These are phyloP conservation scores for Crocodylus rhombifer DNA, from an alignment of 2,797 vertebrate genomes.

Conservation along the genomic window DNA sequence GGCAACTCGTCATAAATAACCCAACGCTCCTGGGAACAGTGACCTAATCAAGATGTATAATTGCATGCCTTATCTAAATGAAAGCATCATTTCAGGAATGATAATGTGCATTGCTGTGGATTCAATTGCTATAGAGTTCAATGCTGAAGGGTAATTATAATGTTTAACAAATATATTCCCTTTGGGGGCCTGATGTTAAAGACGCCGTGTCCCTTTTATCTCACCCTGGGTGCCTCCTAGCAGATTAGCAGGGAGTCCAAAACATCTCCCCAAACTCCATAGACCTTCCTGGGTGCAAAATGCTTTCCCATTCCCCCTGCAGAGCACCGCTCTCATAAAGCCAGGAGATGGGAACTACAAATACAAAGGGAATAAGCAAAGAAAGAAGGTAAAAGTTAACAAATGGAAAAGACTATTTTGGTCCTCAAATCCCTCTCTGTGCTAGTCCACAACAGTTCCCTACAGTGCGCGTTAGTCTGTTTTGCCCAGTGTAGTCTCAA, in stretches of 20 bases:
- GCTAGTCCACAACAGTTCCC: background rate
- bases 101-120: slow-evolving; percentile 80
- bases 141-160: slow-evolving; percentile 85
- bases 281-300: background rate
- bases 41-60: slow-evolving; percentile 87
- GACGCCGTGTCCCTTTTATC: slow-evolving; percentile 67
- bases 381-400: background rate
- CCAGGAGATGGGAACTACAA: background rate
- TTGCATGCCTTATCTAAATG: slow-evolving; percentile 85
- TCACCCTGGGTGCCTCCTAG: background rate
- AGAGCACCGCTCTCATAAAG: background rate
- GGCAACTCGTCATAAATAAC: slow-evolving; percentile 73
- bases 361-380: background rate
- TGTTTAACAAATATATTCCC: slow-evolving; percentile 86
- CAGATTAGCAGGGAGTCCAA: slow-evolving; percentile 7
- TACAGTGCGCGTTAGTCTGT: rapidly evolving
- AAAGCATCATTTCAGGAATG: slow-evolving; percentile 83
- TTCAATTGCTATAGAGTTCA: slow-evolving; percentile 78
- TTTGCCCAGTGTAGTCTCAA: background rate
- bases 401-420: background rate
- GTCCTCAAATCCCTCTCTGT: background rate
- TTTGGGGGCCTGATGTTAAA: slow-evolving; percentile 79
- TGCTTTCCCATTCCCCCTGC: background rate
- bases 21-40: slow-evolving; percentile 76
- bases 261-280: background rate